Evolutionary conservation across 2,113 vertebrate genomes (phyloP).

Genomic region (Tyto alba): DNA sequence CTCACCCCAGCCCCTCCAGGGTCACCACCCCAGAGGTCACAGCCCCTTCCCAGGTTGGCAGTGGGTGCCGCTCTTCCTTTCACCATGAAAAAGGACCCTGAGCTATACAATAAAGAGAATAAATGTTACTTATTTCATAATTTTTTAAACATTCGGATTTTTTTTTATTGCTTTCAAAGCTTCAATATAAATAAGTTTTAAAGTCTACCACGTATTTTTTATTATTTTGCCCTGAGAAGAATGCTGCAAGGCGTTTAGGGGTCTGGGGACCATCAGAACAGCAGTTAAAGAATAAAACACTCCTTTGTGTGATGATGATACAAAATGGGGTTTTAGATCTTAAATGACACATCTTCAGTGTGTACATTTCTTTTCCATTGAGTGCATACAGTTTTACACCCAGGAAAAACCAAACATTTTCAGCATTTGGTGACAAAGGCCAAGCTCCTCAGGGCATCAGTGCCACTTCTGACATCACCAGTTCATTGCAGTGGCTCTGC

Average conservation of each 20-base stretch:
- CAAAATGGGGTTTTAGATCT: not conserved
- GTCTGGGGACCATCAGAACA: not conserved
- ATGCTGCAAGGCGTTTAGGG: not conserved
- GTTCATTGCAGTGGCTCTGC: not conserved
- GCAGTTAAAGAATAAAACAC: not conserved
- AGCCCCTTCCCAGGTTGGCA: not conserved
- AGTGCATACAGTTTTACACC: not conserved
- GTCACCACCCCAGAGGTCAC: not conserved
- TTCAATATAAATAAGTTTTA: not conserved
- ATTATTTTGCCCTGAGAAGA: not conserved
- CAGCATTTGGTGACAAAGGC: not conserved
- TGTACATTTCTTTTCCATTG: not conserved
- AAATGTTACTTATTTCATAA: not conserved
- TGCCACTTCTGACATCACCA: not conserved
- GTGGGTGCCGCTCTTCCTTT: not conserved
- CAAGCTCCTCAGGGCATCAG: not conserved
- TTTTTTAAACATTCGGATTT: not conserved
- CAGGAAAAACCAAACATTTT: not conserved
- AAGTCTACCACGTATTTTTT: not conserved
- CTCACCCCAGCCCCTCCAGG: not conserved
- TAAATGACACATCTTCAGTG: not conserved
- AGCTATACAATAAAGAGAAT: not conserved
- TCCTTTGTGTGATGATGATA: not conserved
- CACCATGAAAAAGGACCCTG: accelerated
- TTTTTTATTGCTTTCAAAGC: not conserved